These are phyloP conservation scores for Aplocera efformata DNA, from an alignment of 2,888 invertebrate genomes.

Conservation along the genomic window DNA sequence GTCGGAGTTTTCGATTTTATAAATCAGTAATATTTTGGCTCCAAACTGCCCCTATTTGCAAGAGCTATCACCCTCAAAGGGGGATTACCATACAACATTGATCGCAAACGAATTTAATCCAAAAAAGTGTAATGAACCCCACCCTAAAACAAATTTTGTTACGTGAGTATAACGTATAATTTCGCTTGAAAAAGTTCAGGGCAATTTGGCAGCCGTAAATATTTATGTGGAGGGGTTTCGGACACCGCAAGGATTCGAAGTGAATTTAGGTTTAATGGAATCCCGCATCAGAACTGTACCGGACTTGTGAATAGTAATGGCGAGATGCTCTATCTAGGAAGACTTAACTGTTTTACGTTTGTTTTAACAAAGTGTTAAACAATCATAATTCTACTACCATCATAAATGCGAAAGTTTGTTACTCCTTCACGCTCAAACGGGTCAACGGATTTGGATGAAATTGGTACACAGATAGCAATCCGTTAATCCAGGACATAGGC, in stretches of 20 bases:
- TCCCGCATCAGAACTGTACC: slow-evolving; percentile 33
- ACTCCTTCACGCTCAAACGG: no score
- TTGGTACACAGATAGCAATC: no score
- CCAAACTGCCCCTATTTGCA: no score
- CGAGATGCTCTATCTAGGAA: slow-evolving; percentile 24
- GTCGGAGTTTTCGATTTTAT: no score
- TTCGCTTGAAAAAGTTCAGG: slow-evolving; percentile 39
- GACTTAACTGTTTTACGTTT: slow-evolving; percentile 14
- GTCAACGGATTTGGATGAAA: no score
- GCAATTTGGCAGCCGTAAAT: slow-evolving; percentile 43
- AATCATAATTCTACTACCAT: no score
- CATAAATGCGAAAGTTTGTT: no score
- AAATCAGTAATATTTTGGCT: no score
- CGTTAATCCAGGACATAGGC: no score
- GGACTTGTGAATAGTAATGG: slow-evolving; percentile 52
- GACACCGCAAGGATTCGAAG: slow-evolving; percentile 47
- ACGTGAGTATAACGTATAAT: slow-evolving; percentile 42
- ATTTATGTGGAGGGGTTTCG: slow-evolving; percentile 52
- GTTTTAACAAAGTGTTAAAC: no score
- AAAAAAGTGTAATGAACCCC: slow-evolving; percentile 12
- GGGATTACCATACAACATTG: slow-evolving; percentile 9
- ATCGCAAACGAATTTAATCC: slow-evolving; percentile 14
- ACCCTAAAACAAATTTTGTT: slow-evolving; percentile 36
- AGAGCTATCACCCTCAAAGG: background rate
- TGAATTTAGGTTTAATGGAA: slow-evolving; percentile 53